Percentiles rank a stretch among this genome's conserved stretches.
These are phyloP conservation scores for Orthosia incerta DNA, from an alignment of 2,888 invertebrate species.

Conservation along the genomic window DNA sequence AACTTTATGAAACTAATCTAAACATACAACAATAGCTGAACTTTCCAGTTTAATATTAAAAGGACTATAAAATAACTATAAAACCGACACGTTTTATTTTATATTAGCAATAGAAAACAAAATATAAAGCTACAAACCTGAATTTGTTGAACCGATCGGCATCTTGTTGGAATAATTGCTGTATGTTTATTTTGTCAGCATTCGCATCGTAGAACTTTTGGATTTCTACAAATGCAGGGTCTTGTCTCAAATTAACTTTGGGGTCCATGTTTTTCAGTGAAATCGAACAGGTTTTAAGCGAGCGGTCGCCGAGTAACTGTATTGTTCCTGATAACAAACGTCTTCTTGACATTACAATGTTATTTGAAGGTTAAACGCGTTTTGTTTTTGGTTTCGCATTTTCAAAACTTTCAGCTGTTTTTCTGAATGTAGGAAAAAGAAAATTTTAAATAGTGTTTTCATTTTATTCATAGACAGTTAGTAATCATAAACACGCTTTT, in stretches of 20 bases:
- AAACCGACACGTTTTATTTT: constrained; percentile 46
- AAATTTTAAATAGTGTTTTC: background rate
- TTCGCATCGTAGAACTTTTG: constrained; percentile 94
- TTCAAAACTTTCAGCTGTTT: constrained; percentile 32
- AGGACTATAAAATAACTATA: background rate
- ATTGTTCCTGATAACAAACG: constrained; percentile 83
- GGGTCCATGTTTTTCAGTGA: constrained; percentile 83
- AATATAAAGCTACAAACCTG: constrained; percentile 92
- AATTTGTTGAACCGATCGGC: constrained; percentile 96
- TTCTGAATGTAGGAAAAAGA: background rate
- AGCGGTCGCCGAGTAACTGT: constrained; percentile 72
- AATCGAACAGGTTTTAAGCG: constrained; percentile 70
- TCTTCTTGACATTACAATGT: constrained; percentile 89
- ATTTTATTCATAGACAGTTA: background rate
- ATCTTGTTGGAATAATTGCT: constrained; percentile 95
- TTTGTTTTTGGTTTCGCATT: constrained; percentile 67
- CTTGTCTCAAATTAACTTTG: constrained; percentile 87
- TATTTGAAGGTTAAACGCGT: constrained; percentile 87
- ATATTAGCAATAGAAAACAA: constrained; percentile 49
- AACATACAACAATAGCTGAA: background rate
- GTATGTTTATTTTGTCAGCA: constrained; percentile 95
- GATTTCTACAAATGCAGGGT: constrained; percentile 94
- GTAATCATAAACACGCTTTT: background rate
- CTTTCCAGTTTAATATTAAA: constrained; percentile 2
- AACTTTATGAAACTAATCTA: constrained; percentile 41